Evolutionary conservation across 2,888 invertebrate species (phyloP).

Genomic region (Bibio marci): DNA sequence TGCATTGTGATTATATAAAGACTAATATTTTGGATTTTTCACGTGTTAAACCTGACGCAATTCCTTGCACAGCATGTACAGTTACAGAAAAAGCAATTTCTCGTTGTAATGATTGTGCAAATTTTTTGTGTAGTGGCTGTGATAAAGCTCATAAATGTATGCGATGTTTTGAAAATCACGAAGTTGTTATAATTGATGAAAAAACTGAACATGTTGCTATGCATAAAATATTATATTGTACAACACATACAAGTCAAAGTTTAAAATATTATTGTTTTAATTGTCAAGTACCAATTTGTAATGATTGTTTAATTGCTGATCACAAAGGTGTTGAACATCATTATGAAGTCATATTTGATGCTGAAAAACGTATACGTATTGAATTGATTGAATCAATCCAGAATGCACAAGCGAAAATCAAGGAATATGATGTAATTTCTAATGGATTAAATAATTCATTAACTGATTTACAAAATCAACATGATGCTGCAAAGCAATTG

Average conservation of each 20-base stretch:
- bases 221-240: conserved; percentile 78
- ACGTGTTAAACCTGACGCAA: conserved; percentile 47
- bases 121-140: conserved; percentile 84
- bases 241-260: conserved; percentile 62
- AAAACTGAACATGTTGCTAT: conserved; percentile 67
- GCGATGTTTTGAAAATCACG: conserved; percentile 92
- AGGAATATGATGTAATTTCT: conserved; percentile 58
- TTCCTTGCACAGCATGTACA: conserved; percentile 87
- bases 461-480: conserved; percentile 71
- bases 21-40: conserved; percentile 72
- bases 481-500: conserved; percentile 66
- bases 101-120: conserved; percentile 86
- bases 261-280: conserved; percentile 77
- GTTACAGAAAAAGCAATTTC: conserved; percentile 88
- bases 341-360: conserved; percentile 64
- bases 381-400: conserved; percentile 57
- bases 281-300: conserved; percentile 73
- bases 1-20: conserved; percentile 74
- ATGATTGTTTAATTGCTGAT: conserved; percentile 67
- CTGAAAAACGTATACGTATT: conserved; percentile 59
- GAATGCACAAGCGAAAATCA: conserved; percentile 59
- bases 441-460: conserved; percentile 60
- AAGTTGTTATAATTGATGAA: conserved; percentile 78
- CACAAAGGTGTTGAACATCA: conserved; percentile 73
- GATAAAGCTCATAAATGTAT: conserved; percentile 92